Base-by-base conservation (phyloP, 2,888 invertebrate genomes). In the Meliscaeva auricollis region DNA sequence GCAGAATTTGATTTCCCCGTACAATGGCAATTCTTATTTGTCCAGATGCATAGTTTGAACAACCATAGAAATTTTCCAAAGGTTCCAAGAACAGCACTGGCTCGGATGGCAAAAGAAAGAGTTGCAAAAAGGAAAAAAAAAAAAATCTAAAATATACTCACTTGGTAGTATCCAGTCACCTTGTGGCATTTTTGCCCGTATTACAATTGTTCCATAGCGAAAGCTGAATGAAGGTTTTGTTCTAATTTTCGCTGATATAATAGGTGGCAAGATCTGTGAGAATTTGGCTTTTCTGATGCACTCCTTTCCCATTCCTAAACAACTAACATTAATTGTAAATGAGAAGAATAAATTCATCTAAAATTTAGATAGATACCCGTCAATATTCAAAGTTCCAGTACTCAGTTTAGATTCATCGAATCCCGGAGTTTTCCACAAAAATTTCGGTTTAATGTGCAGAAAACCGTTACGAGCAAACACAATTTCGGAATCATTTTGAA, bases 101-200 rank as follows among this genome's bases (percentile, higher is more conserved):
- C 13, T 38, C 38, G n/a, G n/a, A n/a, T n/a, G n/a, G n/a, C n/a
- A n/a, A n/a, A n/a, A n/a, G 38, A 38, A 38, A 38, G 13, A 13
- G 9, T 9, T 38, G 1, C 1, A 9, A 0, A 13, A 3, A 2
- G 26, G 8, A 5, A 3, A 9, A 11, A n/a, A 1, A 44, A 6
- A n/a, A n/a, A n/a, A n/a, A n/a, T n/a, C n/a, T 1, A 15, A n/a
- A n/a, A n/a, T n/a, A n/a, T n/a, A 88, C 89, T 92, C 92, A 96
- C 96, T 93, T 82, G 97, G 96, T 90, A 95, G 94, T 22, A 96
- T 92, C 97, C 96, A 96, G 89, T 96, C 95, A 7, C 96, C 96
- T 82, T 93, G 93, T 0, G 96, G 96, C 44, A 96, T 89, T 90
- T 95, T 96, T 0, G 96, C 96, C 48, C 94, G 93, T 1, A 96